Conservation (phyloP, 2,888 invertebrate species). For the Andrena camellia region DNA sequence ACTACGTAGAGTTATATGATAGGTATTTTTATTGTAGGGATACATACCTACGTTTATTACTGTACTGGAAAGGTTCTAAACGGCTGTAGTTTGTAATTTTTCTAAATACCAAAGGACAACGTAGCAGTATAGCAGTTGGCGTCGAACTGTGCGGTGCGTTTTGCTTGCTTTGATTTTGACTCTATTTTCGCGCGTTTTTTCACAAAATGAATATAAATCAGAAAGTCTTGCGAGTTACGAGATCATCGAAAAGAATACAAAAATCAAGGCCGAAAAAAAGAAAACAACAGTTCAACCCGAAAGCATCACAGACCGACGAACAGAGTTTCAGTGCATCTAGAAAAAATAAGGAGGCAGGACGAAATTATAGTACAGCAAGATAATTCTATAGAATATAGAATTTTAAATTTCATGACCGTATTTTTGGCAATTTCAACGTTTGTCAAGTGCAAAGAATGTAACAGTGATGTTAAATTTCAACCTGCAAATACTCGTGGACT, state of each 20-base stretch:
- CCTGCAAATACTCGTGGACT: not conserved
- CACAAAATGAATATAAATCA: too few species aligned
- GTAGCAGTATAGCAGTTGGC: too few species aligned
- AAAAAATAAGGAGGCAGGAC: not conserved
- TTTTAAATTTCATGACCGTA: conserved; percentile 4
- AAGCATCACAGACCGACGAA: not conserved
- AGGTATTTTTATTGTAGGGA: not conserved
- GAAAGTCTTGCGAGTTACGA: too few species aligned
- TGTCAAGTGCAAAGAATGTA: conserved; percentile 8
- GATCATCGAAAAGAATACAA: too few species aligned
- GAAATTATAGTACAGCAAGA: not conserved
- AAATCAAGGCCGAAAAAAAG: too few species aligned
- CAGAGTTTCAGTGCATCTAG: not conserved
- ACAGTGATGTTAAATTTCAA: conserved; percentile 6
- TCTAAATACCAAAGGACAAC: not conserved
- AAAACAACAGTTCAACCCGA: not conserved
- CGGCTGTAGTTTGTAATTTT: not conserved
- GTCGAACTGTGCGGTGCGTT: too few species aligned
- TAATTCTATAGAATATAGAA: not conserved
- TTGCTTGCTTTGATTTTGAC: too few species aligned
- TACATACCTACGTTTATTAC: not conserved
- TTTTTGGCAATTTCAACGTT: not conserved
- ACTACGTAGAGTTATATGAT: not conserved
- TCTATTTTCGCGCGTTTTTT: too few species aligned
- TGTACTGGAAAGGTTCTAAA: not conserved